These are phyloP conservation scores for Colletes gigas DNA, from an alignment of 1,140 invertebrate species.

Conservation along the genomic window DNA sequence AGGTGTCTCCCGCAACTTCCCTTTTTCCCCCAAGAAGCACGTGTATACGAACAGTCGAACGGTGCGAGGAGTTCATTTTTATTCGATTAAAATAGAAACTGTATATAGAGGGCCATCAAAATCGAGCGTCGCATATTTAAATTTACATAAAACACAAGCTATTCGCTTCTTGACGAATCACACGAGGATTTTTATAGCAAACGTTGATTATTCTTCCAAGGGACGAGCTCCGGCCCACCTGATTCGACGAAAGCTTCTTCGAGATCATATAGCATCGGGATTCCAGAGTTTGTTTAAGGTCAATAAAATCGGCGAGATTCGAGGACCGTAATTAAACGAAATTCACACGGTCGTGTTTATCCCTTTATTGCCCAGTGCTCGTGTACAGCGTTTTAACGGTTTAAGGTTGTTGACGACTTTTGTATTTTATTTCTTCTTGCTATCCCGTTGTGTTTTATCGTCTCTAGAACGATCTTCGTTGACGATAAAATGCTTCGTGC, in stretches of 20 bases:
- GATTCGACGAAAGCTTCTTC: slow-evolving; percentile 9
- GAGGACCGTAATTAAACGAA: slow-evolving; percentile 48
- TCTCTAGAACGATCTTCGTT: background rate
- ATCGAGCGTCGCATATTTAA: too few relatives aligned
- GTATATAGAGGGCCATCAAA: too few relatives aligned
- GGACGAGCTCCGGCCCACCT: too few relatives aligned
- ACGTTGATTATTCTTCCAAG: too few relatives aligned
- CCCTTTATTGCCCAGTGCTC: slow-evolving; percentile 42
- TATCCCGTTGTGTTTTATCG: too few relatives aligned
- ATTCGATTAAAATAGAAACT: background rate
- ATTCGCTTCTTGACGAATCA: too few relatives aligned
- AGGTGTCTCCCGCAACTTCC: slow-evolving; percentile 38
- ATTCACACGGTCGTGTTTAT: slow-evolving; percentile 47
- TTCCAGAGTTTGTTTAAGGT: slow-evolving; percentile 47
- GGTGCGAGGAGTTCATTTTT: background rate
- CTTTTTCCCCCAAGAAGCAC: slow-evolving; percentile 16
- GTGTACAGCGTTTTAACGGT: slow-evolving; percentile 58
- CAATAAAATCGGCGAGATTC: slow-evolving; percentile 59
- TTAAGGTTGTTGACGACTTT: slow-evolving; percentile 52
- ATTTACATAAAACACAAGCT: too few relatives aligned
- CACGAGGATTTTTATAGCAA: too few relatives aligned
- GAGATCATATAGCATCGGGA: background rate
- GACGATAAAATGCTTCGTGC: slow-evolving; percentile 55
- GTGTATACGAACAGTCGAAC: slow-evolving; percentile 5
- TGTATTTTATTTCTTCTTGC: background rate